Conservation (phyloP, 2,888 invertebrate species). For the Amphipoea oculea region DNA sequence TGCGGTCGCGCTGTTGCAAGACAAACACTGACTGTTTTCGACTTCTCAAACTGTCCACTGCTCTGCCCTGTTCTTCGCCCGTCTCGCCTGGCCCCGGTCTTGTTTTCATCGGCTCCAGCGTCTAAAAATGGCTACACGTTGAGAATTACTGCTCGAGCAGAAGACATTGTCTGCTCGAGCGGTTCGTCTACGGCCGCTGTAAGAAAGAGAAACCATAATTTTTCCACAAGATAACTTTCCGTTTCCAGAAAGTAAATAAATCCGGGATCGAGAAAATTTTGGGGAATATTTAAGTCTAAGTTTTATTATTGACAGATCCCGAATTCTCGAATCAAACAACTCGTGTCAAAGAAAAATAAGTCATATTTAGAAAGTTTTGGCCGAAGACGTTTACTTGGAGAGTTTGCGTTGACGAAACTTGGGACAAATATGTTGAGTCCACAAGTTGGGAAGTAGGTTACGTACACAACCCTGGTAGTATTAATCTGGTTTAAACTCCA, state of each 20-base stretch:
- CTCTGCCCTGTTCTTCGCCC: background rate
- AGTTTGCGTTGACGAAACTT: conserved; percentile 44
- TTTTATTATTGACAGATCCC: conserved; percentile 32
- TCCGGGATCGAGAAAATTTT: conserved; percentile 5
- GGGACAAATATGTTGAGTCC: conserved; percentile 55
- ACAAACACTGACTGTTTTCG: background rate
- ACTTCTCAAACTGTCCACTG: background rate
- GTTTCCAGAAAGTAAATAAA: conserved; percentile 20
- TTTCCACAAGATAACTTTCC: conserved; percentile 2
- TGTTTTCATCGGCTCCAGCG: too few species aligned
- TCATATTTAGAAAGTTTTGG: conserved; percentile 48
- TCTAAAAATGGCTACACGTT: background rate
- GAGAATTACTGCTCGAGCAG: background rate
- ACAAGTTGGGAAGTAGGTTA: conserved; percentile 46
- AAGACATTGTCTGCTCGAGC: background rate
- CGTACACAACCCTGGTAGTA: conserved; percentile 28
- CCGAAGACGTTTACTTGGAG: conserved; percentile 35
- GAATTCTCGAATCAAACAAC: conserved; percentile 44
- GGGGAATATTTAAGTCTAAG: conserved; percentile 7
- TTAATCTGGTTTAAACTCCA: conserved; percentile 44
- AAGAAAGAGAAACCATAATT: conserved; percentile 1
- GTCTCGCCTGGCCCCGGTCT: background rate
- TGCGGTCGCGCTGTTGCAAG: background rate
- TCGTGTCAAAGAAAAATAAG: conserved; percentile 52
- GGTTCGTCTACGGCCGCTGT: background rate